phyloP scores from a whole-genome alignment of 2,113 vertebrate species.

The Poecilia latipinna region DNA sequence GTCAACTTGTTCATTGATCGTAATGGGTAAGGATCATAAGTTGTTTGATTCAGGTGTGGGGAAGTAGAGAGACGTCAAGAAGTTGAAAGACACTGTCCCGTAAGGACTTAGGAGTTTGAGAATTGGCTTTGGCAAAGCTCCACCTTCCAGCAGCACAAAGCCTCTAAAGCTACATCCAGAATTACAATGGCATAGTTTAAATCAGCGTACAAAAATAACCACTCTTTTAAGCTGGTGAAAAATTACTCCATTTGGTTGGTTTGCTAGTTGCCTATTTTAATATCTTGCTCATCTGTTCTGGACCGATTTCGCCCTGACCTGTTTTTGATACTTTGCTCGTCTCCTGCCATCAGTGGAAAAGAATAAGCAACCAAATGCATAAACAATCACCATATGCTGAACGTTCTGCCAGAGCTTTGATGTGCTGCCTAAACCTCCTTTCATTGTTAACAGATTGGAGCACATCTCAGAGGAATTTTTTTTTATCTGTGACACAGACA shows the following conservation, averaged over 20 bases:
- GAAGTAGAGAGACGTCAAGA: neutral
- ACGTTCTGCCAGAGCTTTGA: conserved; percentile 32
- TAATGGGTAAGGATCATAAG: neutral
- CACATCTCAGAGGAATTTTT: conserved; percentile 33
- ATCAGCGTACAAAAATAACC: neutral
- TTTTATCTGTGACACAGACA: conserved; percentile 41
- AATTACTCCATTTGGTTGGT: conserved; percentile 12
- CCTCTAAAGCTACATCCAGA: neutral
- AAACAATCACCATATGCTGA: conserved; percentile 48
- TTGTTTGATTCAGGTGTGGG: neutral
- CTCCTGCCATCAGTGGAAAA: conserved; percentile 34
- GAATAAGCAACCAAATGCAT: conserved; percentile 39
- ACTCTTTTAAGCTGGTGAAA: conserved; percentile 23
- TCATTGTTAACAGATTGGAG: conserved; percentile 45
- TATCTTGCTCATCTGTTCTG: conserved; percentile 26
- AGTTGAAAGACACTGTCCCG: neutral
- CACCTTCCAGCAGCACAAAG: neutral
- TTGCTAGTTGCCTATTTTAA: conserved; percentile 6
- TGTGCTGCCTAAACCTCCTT: conserved; percentile 18
- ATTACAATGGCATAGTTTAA: neutral
- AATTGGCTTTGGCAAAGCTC: neutral
- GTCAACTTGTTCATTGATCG: too few species aligned
- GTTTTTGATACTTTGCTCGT: conserved; percentile 12
- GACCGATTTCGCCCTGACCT: conserved; percentile 12
- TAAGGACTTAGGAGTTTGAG: neutral